phyloP scores from a whole-genome alignment of 1,140 invertebrate genomes.

The Eumaeus atala region DNA sequence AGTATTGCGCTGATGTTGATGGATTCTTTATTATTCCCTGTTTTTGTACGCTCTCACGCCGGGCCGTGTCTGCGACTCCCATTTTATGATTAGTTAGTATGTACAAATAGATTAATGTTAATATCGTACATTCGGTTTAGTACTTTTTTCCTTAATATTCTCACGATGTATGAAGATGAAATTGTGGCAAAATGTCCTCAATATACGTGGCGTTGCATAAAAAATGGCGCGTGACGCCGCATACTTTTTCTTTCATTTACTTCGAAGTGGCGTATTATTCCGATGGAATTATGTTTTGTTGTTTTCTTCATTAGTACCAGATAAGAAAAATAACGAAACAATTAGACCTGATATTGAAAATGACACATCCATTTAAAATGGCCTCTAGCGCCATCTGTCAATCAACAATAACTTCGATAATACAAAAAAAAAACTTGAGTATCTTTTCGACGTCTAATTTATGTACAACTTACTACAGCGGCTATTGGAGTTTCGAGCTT shows the following conservation, averaged over 20 bases:
- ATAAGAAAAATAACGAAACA: slow-evolving; percentile 15
- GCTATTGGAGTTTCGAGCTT: slow-evolving; percentile 19
- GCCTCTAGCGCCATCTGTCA: slow-evolving; percentile 69
- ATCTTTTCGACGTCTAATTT: slow-evolving; percentile 62
- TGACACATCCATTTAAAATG: slow-evolving; percentile 59
- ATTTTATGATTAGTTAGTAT: slow-evolving; percentile 39
- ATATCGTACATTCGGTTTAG: neutral
- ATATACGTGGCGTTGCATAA: slow-evolving; percentile 35
- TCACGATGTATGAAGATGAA: neutral
- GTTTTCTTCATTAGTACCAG: neutral
- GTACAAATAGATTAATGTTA: slow-evolving; percentile 25
- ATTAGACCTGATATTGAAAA: slow-evolving; percentile 35
- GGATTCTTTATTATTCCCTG: slow-evolving; percentile 60
- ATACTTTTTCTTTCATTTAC: slow-evolving; percentile 23
- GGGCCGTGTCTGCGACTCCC: slow-evolving; percentile 40
- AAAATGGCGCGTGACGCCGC: slow-evolving; percentile 34
- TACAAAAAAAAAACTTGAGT: slow-evolving; percentile 65
- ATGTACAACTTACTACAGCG: slow-evolving; percentile 32
- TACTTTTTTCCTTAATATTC: slow-evolving; percentile 9
- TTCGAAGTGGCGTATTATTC: neutral
- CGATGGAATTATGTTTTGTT: slow-evolving; percentile 8
- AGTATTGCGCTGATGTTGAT: slow-evolving; percentile 66
- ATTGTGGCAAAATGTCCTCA: slow-evolving; percentile 22
- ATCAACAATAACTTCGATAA: slow-evolving; percentile 63
- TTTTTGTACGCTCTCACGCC: slow-evolving; percentile 32